Conservation (phyloP, 2,888 invertebrate species). For the Psylliodes chrysocephalus region DNA sequence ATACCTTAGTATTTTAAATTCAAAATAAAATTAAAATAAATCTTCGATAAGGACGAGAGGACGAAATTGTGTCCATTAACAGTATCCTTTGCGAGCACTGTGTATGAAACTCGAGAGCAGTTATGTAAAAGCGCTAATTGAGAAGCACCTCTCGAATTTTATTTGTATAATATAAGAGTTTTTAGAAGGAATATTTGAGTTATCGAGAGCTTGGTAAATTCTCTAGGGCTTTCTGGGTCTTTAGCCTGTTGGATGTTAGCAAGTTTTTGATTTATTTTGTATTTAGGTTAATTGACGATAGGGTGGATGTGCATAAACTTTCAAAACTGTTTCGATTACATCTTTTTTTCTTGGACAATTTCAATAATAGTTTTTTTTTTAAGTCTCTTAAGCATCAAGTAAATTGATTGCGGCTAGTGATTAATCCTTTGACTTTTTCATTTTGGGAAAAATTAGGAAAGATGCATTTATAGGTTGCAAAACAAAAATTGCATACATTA, state of each 20-base stretch:
- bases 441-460: too few relatives aligned
- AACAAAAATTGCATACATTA: too few relatives aligned
- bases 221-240: slow-evolving; percentile 5
- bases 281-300: neutral
- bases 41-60: too few relatives aligned
- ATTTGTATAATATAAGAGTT: slow-evolving; percentile 17
- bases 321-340: neutral
- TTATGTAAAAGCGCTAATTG: slow-evolving; percentile 8
- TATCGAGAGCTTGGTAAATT: slow-evolving; percentile 11
- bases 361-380: too few relatives aligned
- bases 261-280: neutral
- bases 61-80: neutral
- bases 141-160: slow-evolving; percentile 18
- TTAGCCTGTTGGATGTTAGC: slow-evolving; percentile 9
- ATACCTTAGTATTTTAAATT: too few relatives aligned
- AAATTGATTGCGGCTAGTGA: too few relatives aligned
- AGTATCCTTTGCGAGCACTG: neutral
- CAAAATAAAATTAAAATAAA: too few relatives aligned
- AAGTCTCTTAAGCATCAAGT: too few relatives aligned
- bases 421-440: too few relatives aligned
- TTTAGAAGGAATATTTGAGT: slow-evolving; percentile 13
- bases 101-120: slow-evolving; percentile 1
- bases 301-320: neutral
- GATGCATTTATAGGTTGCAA: too few relatives aligned
- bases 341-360: too few relatives aligned